phyloP scores from a whole-genome alignment of 2,797 vertebrate species.

The Adrianichthys oophorus region DNA sequence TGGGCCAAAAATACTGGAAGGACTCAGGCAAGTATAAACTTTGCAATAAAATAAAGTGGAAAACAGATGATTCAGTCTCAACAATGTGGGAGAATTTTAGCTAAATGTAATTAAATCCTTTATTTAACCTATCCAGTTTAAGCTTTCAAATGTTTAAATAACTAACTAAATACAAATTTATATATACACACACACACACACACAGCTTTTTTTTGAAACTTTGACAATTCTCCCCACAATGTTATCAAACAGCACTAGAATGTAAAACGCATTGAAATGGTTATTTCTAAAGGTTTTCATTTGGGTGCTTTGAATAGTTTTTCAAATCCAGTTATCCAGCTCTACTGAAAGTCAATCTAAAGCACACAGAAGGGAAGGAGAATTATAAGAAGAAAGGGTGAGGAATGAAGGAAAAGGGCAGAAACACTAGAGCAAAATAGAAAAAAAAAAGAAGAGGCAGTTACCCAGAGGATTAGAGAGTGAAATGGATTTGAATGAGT shows the following conservation, averaged over 20 bases:
- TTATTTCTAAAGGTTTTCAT: no score
- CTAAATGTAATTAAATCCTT: no score
- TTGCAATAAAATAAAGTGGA: not conserved
- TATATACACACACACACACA: no score
- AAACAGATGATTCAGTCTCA: not conserved
- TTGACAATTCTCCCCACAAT: not conserved
- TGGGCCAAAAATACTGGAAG: not conserved
- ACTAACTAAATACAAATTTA: no score
- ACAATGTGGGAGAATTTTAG: not conserved
- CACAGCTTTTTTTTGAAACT: not conserved
- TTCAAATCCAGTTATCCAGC: slow-evolving; percentile 67
- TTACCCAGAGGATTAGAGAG: slow-evolving; percentile 73
- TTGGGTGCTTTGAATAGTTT: slow-evolving; percentile 8
- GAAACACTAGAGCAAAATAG: slow-evolving; percentile 1
- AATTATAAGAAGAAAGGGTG: slow-evolving; percentile 3
- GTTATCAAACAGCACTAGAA: not conserved
- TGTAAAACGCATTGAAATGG: not conserved
- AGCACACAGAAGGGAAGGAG: slow-evolving; percentile 32
- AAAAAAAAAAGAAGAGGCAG: slow-evolving; percentile 40
- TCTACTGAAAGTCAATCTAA: slow-evolving; percentile 43
- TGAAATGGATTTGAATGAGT: slow-evolving; percentile 68
- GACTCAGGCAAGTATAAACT: not conserved
- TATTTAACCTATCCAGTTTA: no score
- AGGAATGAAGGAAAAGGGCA: not conserved
- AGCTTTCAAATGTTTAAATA: no score